Evolutionary conservation across 2,888 invertebrate species (phyloP), one percentile per base, ranked within the genome.

Genomic region (Charanyca ferruginea): DNA sequence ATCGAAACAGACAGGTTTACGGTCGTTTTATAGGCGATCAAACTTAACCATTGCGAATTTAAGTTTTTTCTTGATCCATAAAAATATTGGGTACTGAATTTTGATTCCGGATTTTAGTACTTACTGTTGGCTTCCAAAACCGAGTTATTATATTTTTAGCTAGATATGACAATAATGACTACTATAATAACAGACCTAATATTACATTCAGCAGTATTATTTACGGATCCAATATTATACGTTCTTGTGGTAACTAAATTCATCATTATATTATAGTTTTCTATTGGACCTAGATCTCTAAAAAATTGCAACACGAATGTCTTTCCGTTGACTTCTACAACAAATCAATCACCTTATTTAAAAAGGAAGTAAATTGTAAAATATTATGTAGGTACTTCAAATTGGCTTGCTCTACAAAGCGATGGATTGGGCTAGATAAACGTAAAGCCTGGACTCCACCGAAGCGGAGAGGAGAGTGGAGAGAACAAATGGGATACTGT

Each of bases 11-110:
- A 69, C 68, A 78, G 54, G 48, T 83, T 83, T 76, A 81, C 57
- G 61, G 44, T 13, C 53, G 18, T 78, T 81, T 81, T 81, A 81
- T 78, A 52, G 78, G 41, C 76, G 52, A 75, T 80, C 65, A 80
- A 83, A 75, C 57, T 73, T 67, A 71, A 67, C 58, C 71, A 62
- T 66, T 54, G 55, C 45, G 69, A 71, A 71, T 62, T 80, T 73
- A 53, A 75, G 47, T 53, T 74, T 82, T 82, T 66, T 41, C 59
- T 64, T 35, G 38, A 48, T 58, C 51, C 57, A 66, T 82, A 82
- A 81, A 80, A 77, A 65, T 47, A n/a, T 58, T 44, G 51, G 42
- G 45, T 25, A 11, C 57, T 47, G 51, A 62, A 60, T 74, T 72
- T 74, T 55, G 42, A 62, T 70, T 53, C 18, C n/a, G 5, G 5